A percentile compares a stretch with the other conserved stretches of the same genome.
Evolutionary conservation across 2,888 invertebrate genomes (phyloP).

Genomic region (Acanthosepion pharaonis): DNA sequence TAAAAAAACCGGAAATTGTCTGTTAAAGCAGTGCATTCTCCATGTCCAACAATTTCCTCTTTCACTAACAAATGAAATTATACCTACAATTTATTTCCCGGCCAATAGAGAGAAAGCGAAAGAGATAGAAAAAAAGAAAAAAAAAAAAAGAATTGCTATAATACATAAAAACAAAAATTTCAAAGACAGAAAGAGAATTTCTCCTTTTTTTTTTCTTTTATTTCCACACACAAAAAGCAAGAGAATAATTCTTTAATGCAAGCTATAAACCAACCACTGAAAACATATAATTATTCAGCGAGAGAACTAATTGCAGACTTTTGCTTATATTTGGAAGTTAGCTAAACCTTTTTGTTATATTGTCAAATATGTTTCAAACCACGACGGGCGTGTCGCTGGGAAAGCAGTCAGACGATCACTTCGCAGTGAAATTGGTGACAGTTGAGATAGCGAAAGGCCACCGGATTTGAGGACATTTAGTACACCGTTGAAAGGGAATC

Average conservation of each 20-base stretch:
- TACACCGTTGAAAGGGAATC: conserved; percentile 33
- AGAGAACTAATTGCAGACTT: background rate
- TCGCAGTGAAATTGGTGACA: background rate
- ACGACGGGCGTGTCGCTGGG: background rate
- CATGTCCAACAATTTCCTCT: no score
- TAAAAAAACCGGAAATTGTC: no score
- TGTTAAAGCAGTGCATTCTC: no score
- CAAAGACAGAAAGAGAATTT: background rate
- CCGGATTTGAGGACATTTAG: background rate
- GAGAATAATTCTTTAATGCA: background rate
- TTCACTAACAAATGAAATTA: no score
- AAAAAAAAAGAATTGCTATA: background rate
- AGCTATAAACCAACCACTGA: background rate
- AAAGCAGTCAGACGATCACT: background rate
- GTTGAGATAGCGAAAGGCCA: background rate
- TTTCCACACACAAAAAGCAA: background rate
- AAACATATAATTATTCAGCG: background rate
- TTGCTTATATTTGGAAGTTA: background rate
- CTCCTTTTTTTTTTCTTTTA: no score
- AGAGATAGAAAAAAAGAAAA: background rate
- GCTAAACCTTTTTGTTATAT: background rate
- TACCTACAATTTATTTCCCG: no score
- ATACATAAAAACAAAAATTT: background rate
- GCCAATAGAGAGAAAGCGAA: background rate
- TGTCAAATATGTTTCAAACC: background rate